Evolutionary conservation across 2,888 invertebrate genomes (phyloP), one percentile per base, ranked within the genome.

Genomic region (Dichetophora obliterata): DNA sequence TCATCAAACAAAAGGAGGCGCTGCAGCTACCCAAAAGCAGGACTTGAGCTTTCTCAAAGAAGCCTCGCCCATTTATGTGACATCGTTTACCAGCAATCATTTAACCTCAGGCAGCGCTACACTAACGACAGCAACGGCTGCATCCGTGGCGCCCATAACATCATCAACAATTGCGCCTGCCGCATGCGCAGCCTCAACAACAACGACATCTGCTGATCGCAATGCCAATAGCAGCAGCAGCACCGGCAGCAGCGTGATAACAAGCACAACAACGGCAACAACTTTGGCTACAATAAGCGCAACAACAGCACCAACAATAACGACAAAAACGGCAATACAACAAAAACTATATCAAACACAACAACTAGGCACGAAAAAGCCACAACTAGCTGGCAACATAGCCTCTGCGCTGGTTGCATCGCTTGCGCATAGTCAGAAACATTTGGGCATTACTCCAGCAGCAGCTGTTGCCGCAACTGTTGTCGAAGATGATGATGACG

Each of bases 401-500:
- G 68, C 68, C 14, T 50, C 50, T 2, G 68, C 68, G 6, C 16
- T 68, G 27, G 70, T 57, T 9, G 70, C 70, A 54, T 54, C 70
- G 11, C 22, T 57, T 5, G 57, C 70, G 16, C 54, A 34, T 34
- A 70, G 57, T n/a, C 70, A 70, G 61, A 57, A 57, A 43, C 70
- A 71, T 19, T 50, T 50, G 11, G 61, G 59, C 14, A 65, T 70
- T n/a, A 52, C 34, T 57, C 74, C 70, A 59, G 75, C 61, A 65
- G 78, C 54, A 50, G 73, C 98, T 80, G 65, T 48, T 95, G 57
- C 72, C 31, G 80, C 85, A 34, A 80, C 98, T 86, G 95, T 98
- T 14, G 97, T 98, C 90, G 92, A 98, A 80, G 98, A 97, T 3
- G 98, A 98, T 88, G 98, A 98, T 87, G 96, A 96, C 89, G n/a